Evolutionary conservation across 2,797 vertebrate genomes (phyloP).

Genomic region (Rhincodon typus): DNA sequence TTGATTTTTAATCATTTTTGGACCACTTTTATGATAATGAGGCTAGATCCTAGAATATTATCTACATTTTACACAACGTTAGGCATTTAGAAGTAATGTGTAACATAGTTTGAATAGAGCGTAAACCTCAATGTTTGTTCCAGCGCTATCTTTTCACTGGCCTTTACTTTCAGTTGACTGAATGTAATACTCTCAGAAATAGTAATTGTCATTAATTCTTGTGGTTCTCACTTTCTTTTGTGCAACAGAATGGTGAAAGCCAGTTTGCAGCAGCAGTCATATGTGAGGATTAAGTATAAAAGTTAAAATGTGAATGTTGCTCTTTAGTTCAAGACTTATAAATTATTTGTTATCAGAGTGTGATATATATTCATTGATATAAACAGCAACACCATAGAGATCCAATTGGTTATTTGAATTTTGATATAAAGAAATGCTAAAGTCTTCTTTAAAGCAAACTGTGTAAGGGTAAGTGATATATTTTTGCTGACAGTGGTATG

Average conservation of each 20-base stretch:
- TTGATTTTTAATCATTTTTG: slow-evolving; percentile 5
- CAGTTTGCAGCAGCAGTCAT: not conserved
- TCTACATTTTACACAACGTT: not conserved
- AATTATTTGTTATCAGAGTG: not conserved
- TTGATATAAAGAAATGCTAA: not conserved
- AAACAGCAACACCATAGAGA: not conserved
- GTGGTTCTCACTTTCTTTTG: not conserved
- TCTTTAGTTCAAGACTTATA: not conserved
- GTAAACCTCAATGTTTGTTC: not conserved
- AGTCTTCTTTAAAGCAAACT: not conserved
- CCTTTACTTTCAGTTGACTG: not conserved
- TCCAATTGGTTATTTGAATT: not conserved
- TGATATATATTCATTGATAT: not conserved
- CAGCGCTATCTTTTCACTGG: not conserved
- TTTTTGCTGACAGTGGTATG: not conserved
- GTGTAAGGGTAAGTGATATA: not conserved
- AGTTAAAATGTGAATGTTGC: not conserved
- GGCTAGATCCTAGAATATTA: not conserved
- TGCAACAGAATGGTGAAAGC: not conserved
- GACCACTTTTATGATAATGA: not conserved
- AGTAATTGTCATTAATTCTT: not conserved
- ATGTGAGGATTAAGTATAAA: not conserved
- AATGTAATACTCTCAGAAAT: not conserved
- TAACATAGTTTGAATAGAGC: not conserved
- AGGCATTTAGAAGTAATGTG: not conserved